Evolutionary conservation across 2,797 vertebrate genomes (phyloP), one percentile per base, ranked within the genome.

Genomic region (Galago senegalensis): DNA sequence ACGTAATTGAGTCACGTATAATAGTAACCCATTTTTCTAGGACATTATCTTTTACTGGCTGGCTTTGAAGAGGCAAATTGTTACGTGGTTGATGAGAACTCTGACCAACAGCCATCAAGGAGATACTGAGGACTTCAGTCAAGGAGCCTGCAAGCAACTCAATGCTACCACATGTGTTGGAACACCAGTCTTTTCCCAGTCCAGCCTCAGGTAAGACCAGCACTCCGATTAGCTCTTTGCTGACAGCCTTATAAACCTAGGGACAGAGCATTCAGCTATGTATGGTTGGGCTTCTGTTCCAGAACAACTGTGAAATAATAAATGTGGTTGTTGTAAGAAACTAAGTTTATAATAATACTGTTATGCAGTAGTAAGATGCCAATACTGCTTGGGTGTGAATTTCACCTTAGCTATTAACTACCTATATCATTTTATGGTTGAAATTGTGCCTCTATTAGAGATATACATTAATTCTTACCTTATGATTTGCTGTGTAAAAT

Each of bases 121-220:
- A n/a, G 49, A 49, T 49, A n/a, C 11, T n/a, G 40, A 65, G 34
- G 18, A 10, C 81, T 29, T 65, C 29, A 46, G 27, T 65, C 61
- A n/a, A 7, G 2, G 5, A 40, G 63, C 12, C 61, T 17, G 13
- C 0, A 2, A 67, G n/a, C 13, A 69, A 7, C 20, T 2, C 27
- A 60, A 23, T 16, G 60, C 40, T 5, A 43, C 9, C 40, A 21
- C 3, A 0, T 21, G 77, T 46, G 37, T 43, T 18, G 10, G 37
- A 40, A 72, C 46, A 11, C 21, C 8, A 1, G 21, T 61, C 23
- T 21, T 40, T 46, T 34, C 29, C 49, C 37, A 34, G 37, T 34
- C 0, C 6, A 63, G 27, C 17, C 25, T 93, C 16, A 29, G 23
- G 20, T 23, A n/a, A 90, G 40, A 49, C 6, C 1, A 60, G 40